A percentile compares a stretch with the other conserved stretches of the same genome.
These are phyloP conservation scores for Leuciscus waleckii DNA, from an alignment of 2,797 vertebrate genomes.

Conservation along the genomic window DNA sequence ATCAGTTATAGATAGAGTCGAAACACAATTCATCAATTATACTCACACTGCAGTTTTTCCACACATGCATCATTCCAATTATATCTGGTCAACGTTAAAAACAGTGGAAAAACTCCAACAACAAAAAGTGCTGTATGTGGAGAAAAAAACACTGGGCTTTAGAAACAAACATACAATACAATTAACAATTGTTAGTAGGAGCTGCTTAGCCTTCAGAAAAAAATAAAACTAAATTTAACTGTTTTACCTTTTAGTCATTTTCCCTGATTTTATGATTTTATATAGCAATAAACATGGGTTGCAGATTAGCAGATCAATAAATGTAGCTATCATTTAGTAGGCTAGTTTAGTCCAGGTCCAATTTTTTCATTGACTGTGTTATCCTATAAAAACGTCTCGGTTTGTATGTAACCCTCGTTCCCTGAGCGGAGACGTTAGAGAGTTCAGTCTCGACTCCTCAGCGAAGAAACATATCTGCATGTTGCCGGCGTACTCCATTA, in stretches of 20 bases:
- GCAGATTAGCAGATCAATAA: not conserved
- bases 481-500: too few species aligned
- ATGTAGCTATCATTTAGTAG: not conserved
- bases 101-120: conserved; percentile 16
- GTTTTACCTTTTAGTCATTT: not conserved
- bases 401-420: too few species aligned
- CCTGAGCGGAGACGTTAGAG: too few species aligned
- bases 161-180: not conserved
- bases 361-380: not conserved
- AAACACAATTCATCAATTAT: not conserved
- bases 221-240: not conserved
- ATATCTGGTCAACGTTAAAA: conserved; percentile 10
- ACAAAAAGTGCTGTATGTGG: not conserved
- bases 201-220: not conserved
- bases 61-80: not conserved
- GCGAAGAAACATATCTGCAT: too few species aligned
- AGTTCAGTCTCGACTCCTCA: too few species aligned
- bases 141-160: accelerated
- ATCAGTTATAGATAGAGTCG: not conserved
- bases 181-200: not conserved
- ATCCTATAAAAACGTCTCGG: not conserved
- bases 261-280: too few species aligned
- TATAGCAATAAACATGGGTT: too few species aligned
- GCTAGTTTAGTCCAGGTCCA: not conserved
- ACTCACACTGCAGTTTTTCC: not conserved